phyloP scores from a whole-genome alignment of 2,888 invertebrate genomes.

The Polydrusus cervinus region DNA sequence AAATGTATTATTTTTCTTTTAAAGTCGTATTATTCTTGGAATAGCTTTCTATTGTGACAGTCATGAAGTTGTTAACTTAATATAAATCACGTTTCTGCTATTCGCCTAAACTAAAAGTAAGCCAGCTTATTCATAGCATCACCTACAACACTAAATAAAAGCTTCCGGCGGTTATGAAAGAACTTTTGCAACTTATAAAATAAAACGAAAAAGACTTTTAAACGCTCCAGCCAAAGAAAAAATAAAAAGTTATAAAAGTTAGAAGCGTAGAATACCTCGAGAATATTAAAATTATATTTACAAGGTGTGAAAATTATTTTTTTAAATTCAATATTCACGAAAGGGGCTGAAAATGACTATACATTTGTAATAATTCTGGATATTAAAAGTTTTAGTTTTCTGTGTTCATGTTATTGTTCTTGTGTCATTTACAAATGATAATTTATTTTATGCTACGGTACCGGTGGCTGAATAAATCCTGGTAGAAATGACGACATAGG shows the following conservation, averaged over 20 bases:
- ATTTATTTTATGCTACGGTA: too few species aligned
- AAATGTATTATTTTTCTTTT: not conserved
- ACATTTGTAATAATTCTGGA: too few species aligned
- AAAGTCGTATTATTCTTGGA: not conserved
- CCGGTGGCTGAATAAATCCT: too few species aligned
- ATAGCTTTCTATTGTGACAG: constrained; percentile 1
- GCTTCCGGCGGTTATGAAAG: constrained; percentile 36
- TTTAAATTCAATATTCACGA: not conserved
- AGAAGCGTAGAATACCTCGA: constrained; percentile 29
- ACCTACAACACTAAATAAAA: constrained; percentile 31
- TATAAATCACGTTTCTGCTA: constrained; percentile 15
- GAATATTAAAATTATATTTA: constrained; percentile 45
- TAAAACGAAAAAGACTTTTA: constrained; percentile 45
- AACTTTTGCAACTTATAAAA: constrained; percentile 34
- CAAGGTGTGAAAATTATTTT: not conserved
- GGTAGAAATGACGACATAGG: too few species aligned
- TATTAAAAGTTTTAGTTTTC: too few species aligned
- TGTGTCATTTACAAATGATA: too few species aligned
- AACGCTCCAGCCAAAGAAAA: constrained; percentile 43
- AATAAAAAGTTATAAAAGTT: constrained; percentile 44
- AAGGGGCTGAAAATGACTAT: too few species aligned
- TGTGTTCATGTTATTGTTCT: too few species aligned
- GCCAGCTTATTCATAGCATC: constrained; percentile 36
- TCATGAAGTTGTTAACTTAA: not conserved
- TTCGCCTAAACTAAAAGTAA: constrained; percentile 34